phyloP scores from a whole-genome alignment of 2,797 vertebrate genomes.

The Girardinus metallicus region DNA sequence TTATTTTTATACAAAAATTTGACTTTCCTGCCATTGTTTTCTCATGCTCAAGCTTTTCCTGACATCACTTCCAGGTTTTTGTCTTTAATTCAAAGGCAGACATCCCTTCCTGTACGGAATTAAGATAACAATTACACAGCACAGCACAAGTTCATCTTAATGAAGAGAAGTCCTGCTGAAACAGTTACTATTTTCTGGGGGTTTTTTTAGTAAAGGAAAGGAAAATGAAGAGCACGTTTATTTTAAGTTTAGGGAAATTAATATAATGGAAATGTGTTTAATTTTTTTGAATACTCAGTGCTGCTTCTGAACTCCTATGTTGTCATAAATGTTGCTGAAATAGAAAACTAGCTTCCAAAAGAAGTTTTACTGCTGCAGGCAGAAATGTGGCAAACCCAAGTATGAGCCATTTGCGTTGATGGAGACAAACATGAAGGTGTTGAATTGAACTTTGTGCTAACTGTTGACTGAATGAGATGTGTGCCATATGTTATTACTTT shows the following conservation, averaged over 20 bases:
- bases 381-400: neutral
- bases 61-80: slow-evolving; percentile 40
- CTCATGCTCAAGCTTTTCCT: slow-evolving; percentile 17
- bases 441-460: slow-evolving; percentile 22
- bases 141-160: slow-evolving; percentile 35
- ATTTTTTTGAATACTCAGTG: slow-evolving; percentile 12
- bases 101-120: slow-evolving; percentile 55
- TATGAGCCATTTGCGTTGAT: slow-evolving; percentile 27
- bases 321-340: slow-evolving; percentile 31
- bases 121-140: slow-evolving; percentile 42
- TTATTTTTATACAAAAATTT: slow-evolving; percentile 51
- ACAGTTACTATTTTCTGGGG: slow-evolving; percentile 38
- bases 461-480: slow-evolving; percentile 46
- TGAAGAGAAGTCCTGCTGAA: slow-evolving; percentile 18
- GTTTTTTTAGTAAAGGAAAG: slow-evolving; percentile 33
- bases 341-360: neutral
- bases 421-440: slow-evolving; percentile 22
- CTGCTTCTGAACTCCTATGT: slow-evolving; percentile 13
- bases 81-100: slow-evolving; percentile 39
- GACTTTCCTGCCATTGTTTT: slow-evolving; percentile 49
- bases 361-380: neutral
- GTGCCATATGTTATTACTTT: slow-evolving; percentile 65
- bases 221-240: slow-evolving; percentile 30
- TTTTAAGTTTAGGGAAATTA: slow-evolving; percentile 34
- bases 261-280: slow-evolving; percentile 12